phyloP scores from a whole-genome alignment of 2,113 vertebrate species.

The Bufo bufo region DNA sequence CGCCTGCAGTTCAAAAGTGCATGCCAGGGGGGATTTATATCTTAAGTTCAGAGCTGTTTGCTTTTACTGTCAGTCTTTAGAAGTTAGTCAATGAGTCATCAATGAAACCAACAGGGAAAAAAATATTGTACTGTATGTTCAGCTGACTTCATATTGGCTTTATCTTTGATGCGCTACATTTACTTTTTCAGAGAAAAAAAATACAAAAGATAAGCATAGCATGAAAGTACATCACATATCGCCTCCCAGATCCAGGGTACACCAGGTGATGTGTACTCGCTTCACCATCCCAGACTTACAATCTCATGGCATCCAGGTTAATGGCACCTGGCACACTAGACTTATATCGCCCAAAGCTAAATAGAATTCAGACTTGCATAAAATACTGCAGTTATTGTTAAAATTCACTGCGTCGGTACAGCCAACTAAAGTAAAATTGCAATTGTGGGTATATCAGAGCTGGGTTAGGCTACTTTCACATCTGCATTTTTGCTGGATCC shows the following conservation, averaged over 20 bases:
- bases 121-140: slow-evolving; percentile 33
- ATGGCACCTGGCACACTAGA: neutral
- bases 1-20: slow-evolving; percentile 40
- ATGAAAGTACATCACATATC: neutral
- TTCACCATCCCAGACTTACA: neutral
- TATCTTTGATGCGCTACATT: neutral
- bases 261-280: neutral
- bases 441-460: neutral
- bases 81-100: slow-evolving; percentile 50
- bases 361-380: neutral
- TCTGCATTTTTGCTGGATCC: too few relatives aligned
- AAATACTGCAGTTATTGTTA: neutral
- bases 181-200: neutral
- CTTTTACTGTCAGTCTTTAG: slow-evolving; percentile 44
- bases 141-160: slow-evolving; percentile 5
- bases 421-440: neutral
- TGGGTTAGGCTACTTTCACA: neutral
- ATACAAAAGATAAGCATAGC: slow-evolving; percentile 11
- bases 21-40: slow-evolving; percentile 44
- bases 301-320: slow-evolving; percentile 4
- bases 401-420: neutral
- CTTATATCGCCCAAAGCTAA: neutral
- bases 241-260: neutral
- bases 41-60: slow-evolving; percentile 47
- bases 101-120: slow-evolving; percentile 44